phyloP scores from a whole-genome alignment of 30 jellyfish, hydroid and myxozoan genomes.

The Mastigias papua region DNA sequence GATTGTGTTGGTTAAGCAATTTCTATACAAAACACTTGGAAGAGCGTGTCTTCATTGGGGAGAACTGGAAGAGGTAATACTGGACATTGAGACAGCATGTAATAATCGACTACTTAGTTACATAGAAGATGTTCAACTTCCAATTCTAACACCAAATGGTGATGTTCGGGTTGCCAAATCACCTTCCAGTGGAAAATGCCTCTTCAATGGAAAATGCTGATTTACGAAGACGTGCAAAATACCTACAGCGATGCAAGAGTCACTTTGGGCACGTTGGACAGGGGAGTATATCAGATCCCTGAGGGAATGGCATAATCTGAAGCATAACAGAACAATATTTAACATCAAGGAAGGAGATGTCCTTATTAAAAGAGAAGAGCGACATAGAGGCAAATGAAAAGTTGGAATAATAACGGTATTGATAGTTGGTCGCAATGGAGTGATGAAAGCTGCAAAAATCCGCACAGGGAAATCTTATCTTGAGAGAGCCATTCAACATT shows the following conservation, averaged over 20 bases:
- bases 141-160: constrained; percentile 72
- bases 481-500: constrained; percentile 22
- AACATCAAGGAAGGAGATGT: constrained; percentile 23
- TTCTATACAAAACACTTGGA: constrained; percentile 66
- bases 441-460: constrained; percentile 24
- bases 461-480: constrained; percentile 19
- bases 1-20: constrained; percentile 68
- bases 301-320: constrained; percentile 24
- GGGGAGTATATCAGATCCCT: constrained; percentile 38
- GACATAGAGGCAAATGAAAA: constrained; percentile 34
- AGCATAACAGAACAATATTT: neutral
- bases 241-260: constrained; percentile 8
- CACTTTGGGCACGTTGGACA: constrained; percentile 21
- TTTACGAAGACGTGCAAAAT: constrained; percentile 52
- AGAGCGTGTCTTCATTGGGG: constrained; percentile 43
- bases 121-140: constrained; percentile 79
- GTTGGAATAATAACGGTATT: constrained; percentile 12
- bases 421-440: constrained; percentile 13
- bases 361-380: constrained; percentile 31
- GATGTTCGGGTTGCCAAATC: constrained; percentile 52
- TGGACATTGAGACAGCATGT: constrained; percentile 59
- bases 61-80: constrained; percentile 58
- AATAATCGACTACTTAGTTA: constrained; percentile 73
- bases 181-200: constrained; percentile 35
- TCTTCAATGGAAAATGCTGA: constrained; percentile 38